Conservation (phyloP, 1,140 invertebrate genomes). For the Drosophila grimshawi region DNA sequence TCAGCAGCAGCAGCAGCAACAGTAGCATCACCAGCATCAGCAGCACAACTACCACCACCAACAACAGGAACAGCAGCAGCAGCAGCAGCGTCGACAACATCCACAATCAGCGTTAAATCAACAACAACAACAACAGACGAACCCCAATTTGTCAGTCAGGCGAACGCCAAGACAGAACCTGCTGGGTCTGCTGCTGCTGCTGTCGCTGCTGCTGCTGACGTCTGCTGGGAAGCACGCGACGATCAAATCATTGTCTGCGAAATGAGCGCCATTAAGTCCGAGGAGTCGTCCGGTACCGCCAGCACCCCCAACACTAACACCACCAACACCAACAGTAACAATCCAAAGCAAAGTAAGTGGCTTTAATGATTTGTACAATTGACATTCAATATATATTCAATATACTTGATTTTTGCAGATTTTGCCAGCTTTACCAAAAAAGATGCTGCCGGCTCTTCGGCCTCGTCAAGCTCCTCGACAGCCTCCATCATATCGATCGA, state of each 20-base stretch:
- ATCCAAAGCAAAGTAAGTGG: conserved; percentile 69
- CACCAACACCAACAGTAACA: conserved; percentile 39
- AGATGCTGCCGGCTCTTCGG: conserved; percentile 49
- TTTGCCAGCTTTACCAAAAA: conserved; percentile 78
- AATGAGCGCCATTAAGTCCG: conserved; percentile 65
- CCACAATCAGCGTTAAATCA: conserved; percentile 14
- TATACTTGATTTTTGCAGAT: conserved; percentile 32
- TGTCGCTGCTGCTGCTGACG: conserved; percentile 10
- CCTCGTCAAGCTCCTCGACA: conserved; percentile 64
- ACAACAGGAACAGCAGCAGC: conserved; percentile 12
- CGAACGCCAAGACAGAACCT: conserved; percentile 31
- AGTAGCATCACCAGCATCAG: conserved; percentile 19
- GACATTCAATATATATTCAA: not conserved
- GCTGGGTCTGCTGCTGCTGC: not conserved
- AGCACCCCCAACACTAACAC: not conserved
- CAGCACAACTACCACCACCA: conserved; percentile 26
- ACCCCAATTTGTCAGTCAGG: conserved; percentile 24
- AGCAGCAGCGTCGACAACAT: conserved; percentile 25
- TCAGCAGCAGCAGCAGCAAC: conserved; percentile 15
- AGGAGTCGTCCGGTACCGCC: conserved; percentile 39
- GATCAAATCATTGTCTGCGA: conserved; percentile 73
- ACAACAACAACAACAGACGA: conserved; percentile 25
- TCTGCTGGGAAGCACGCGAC: conserved; percentile 49
- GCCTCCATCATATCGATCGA: conserved; percentile 70
- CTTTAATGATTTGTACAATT: not conserved